These are phyloP conservation scores for Syrista parreyssii DNA, from an alignment of 2,888 invertebrate genomes.

Conservation along the genomic window DNA sequence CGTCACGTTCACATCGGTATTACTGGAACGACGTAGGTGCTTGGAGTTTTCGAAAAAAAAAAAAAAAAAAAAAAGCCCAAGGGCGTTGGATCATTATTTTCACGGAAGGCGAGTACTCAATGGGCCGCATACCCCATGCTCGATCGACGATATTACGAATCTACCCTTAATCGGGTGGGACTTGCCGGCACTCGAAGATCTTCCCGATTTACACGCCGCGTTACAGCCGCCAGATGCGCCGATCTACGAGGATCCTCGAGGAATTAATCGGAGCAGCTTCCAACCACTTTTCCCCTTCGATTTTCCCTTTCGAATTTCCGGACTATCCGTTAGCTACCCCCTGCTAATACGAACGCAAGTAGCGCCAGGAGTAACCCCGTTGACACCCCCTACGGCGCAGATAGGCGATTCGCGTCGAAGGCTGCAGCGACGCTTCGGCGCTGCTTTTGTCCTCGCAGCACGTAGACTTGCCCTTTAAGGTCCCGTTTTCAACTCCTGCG, in stretches of 20 bases:
- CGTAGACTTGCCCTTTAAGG: neutral
- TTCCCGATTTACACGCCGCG: neutral
- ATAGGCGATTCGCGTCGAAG: neutral
- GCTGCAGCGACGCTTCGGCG: neutral
- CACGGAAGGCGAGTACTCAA: slow-evolving; percentile 48
- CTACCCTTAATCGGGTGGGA: slow-evolving; percentile 40
- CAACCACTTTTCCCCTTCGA: neutral
- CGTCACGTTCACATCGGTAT: slow-evolving; percentile 34
- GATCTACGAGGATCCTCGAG: neutral
- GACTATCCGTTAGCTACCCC: neutral
- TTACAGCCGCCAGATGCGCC: neutral
- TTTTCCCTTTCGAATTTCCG: neutral
- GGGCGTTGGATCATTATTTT: slow-evolving; percentile 50
- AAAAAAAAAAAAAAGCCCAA: slow-evolving; percentile 30
- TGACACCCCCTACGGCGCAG: neutral
- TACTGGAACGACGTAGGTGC: slow-evolving; percentile 36
- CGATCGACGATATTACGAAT: slow-evolving; percentile 45
- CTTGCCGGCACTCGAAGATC: neutral
- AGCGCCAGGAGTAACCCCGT: neutral
- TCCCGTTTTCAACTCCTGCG: neutral
- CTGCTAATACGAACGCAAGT: neutral
- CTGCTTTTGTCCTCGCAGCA: neutral
- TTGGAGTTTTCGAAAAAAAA: slow-evolving; percentile 33
- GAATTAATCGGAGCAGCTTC: neutral
- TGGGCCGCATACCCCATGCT: slow-evolving; percentile 43